Base-by-base conservation (phyloP, 30 jellyfish, hydroid and myxozoan species). In the Aurelia aurita region DNA sequence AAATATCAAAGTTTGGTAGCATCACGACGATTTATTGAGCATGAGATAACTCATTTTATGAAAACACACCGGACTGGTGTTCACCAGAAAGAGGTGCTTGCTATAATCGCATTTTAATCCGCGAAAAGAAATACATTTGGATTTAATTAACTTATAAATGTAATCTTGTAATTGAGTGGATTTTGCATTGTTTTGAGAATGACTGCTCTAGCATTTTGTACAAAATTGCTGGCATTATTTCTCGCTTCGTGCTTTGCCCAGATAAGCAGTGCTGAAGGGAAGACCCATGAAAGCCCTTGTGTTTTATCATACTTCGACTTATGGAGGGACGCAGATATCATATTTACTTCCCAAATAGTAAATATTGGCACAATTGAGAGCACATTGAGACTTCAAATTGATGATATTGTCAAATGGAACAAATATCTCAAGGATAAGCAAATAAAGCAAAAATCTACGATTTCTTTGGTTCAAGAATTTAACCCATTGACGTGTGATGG, bases 291-390 rank as follows among this genome's bases (percentile, higher is more conserved):
- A 2, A 45, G 58, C 62, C 82, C 90, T 10, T 79, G 90, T 69
- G 68, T 72, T 3, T 21, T 64, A 15, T 81, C 91, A 7, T 81
- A 81, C 57, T 68, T 58, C 39, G 91, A 81, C 53, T 68, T 81
- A 69, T 72, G 80, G 77, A 0, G 45, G 69, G 43, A 81, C 14
- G 66, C 91, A 7, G 77, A 67, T 14, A 3, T 31, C 9, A 81
- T 81, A 46, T 68, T 81, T 34, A 49, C 85, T 18, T 81, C 85
- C 25, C 27, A 68, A 34, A 76, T 81, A 51, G 26, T 28, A 4
- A 55, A 28, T 54, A 23, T 57, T 55, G 91, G 58, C 44, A 45
- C 1, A 1, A 20, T 5, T 10, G 49, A 67, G 34, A 34, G 39
- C 32, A 54, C 71, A 19, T 74, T 63, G 29, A 49, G 23, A 16